Evolutionary conservation across 2,888 invertebrate species (phyloP).

Genomic region (Lasioglossum malachurum): DNA sequence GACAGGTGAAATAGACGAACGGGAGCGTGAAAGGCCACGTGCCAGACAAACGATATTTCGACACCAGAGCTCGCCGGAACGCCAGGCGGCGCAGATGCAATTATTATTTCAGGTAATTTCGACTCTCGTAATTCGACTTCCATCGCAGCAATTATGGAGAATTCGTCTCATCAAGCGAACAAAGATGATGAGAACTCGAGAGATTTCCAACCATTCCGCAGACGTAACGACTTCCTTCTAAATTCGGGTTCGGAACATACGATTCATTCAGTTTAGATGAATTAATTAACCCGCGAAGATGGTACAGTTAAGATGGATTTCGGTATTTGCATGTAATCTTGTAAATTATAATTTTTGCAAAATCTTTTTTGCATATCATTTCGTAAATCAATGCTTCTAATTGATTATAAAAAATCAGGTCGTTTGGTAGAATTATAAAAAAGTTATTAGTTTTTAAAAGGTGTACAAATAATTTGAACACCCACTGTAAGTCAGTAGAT

Average conservation of each 20-base stretch:
- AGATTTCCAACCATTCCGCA: neutral
- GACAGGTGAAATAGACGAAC: conserved; percentile 8
- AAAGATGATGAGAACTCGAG: conserved; percentile 5
- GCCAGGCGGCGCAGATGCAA: conserved; percentile 5
- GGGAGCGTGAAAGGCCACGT: conserved; percentile 13
- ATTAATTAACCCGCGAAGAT: neutral
- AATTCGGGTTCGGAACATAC: neutral
- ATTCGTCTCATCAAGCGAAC: conserved; percentile 5
- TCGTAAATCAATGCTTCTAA: too few species aligned
- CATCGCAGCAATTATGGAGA: conserved; percentile 5
- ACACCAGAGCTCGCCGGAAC: conserved; percentile 18
- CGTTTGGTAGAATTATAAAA: too few species aligned
- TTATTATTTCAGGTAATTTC: conserved; percentile 36
- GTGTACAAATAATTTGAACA: too few species aligned
- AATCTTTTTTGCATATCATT: too few species aligned
- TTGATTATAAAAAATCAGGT: too few species aligned
- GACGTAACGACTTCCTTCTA: neutral
- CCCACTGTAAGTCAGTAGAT: neutral
- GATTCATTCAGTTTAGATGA: neutral
- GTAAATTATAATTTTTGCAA: too few species aligned
- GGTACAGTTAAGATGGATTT: neutral
- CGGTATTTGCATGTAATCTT: too few species aligned
- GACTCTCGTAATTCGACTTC: neutral
- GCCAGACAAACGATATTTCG: conserved; percentile 39
- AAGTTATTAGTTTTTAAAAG: too few species aligned